Evolutionary conservation across 2,113 vertebrate genomes (phyloP).

Genomic region (Vireo altiloquus): DNA sequence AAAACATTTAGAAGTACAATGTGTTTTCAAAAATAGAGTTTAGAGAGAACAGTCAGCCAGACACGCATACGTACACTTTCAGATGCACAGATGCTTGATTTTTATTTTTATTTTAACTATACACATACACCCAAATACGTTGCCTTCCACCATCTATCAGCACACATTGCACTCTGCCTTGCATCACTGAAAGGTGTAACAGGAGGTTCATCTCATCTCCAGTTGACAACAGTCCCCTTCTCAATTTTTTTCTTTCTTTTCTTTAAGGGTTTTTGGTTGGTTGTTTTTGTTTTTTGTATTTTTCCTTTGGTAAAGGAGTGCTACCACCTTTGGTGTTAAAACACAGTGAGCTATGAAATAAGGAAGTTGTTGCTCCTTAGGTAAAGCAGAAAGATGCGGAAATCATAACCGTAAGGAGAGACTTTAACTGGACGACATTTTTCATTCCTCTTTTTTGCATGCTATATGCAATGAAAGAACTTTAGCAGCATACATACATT

Average conservation of each 20-base stretch:
- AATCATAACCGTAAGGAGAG: not conserved
- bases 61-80: not conserved
- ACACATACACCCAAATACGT: not conserved
- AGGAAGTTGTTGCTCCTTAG: not conserved
- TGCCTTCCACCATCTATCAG: not conserved
- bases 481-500: not conserved
- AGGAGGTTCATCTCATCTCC: not conserved
- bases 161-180: not conserved
- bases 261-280: not conserved
- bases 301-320: not conserved
- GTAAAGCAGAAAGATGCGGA: not conserved
- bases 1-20: constrained; percentile 2
- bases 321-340: not conserved
- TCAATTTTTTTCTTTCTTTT: not conserved
- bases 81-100: not conserved
- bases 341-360: not conserved
- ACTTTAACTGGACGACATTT: not conserved
- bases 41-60: not conserved
- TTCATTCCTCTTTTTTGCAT: not conserved
- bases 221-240: not conserved
- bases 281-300: not conserved
- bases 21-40: not conserved
- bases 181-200: not conserved
- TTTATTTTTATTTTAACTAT: not conserved
- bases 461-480: not conserved